Evolutionary conservation across 2,113 vertebrate species (phyloP), one percentile per base, ranked within the genome.

Genomic region (Aythya baeri): DNA sequence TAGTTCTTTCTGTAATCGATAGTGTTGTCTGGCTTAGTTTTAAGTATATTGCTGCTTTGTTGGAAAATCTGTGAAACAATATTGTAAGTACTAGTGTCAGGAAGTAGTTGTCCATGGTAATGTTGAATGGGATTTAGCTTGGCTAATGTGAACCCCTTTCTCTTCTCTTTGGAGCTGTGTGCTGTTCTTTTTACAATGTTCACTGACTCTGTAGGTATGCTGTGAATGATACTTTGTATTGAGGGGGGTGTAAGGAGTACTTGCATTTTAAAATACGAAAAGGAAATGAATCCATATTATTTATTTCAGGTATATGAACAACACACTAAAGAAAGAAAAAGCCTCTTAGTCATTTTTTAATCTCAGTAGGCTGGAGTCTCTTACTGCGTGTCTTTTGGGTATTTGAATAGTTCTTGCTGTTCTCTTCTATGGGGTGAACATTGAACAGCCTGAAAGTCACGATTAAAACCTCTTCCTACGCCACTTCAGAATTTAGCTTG

Each of bases 381-480:
- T 90, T 89, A n/a, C 74, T 87, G 11, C 84, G 32, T 95, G 66
- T 59, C 73, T 84, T 92, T 89, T 43, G 71, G 38, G 43, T 92
- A 8, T 78, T 92, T 75, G 89, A 94, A 49, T 89, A 82, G 54
- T 89, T 93, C 94, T 84, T 93, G 44, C 66, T 38, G 34, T 67
- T 67, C 32, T 85, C 34, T 92, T 88, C 66, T 57, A 7, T 31
- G 66, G 66, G 52, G 65, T 26, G 0, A 88, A 2, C 63, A 14
- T 59, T 38, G 44, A 25, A 2, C 76, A 89, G 77, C 83, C 77
- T 91, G 86, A 71, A 50, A 89, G 74, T 76, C 83, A 57, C 31
- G 66, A 94, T 95, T 94, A 93, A 95, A 93, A 87, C 77, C 89
- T 86, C 94, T 94, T 96, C 94, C 95, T 83, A 94, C 84, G 84